Evolutionary conservation across 2,888 invertebrate genomes (phyloP).

Genomic region (Ecliptopera silaceata): DNA sequence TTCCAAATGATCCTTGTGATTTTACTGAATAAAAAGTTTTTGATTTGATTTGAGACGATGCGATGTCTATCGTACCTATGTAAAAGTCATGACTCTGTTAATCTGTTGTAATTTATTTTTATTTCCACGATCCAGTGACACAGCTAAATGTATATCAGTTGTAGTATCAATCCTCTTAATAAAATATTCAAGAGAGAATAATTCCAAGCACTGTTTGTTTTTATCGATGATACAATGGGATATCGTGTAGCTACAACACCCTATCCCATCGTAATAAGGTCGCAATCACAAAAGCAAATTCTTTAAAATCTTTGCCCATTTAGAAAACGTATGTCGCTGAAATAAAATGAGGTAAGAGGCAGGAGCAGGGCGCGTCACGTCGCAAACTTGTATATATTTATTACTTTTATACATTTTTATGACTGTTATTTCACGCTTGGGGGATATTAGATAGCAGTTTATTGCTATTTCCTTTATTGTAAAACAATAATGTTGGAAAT

Average conservation of each 20-base stretch:
- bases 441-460: conserved; percentile 34
- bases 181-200: neutral
- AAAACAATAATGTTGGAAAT: conserved; percentile 19
- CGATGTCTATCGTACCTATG: too few species aligned
- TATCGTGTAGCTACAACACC: neutral
- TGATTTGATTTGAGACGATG: too few species aligned
- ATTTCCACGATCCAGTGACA: too few species aligned
- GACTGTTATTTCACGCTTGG: conserved; percentile 32
- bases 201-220: conserved; percentile 5
- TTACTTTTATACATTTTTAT: conserved; percentile 30
- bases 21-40: too few species aligned
- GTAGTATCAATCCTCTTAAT: neutral
- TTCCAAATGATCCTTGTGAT: too few species aligned
- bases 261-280: conserved; percentile 1
- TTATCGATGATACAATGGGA: conserved; percentile 2
- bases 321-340: conserved; percentile 1
- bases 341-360: conserved; percentile 9
- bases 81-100: too few species aligned
- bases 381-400: conserved; percentile 34
- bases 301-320: conserved; percentile 13
- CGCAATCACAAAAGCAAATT: neutral
- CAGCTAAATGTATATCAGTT: neutral
- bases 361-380: conserved; percentile 31
- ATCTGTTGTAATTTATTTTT: too few species aligned
- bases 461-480: conserved; percentile 25